Conservation (phyloP, 2,113 vertebrate species). For the Meles meles region DNA sequence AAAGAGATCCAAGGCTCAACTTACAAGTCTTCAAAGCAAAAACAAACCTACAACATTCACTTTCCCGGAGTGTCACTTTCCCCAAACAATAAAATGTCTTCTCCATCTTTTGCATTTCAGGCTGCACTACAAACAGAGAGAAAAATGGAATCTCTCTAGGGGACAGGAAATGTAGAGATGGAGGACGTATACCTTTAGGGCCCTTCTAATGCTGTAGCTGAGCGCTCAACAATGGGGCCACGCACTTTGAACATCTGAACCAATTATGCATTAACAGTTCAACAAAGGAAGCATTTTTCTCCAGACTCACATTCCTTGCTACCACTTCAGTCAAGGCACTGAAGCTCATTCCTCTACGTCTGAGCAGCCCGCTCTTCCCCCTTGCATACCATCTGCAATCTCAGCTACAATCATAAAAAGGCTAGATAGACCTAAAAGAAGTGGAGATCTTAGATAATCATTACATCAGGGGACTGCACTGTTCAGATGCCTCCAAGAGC, state of each 20-base stretch:
- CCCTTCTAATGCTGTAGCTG: neutral
- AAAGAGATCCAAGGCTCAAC: neutral
- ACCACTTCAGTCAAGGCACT: neutral
- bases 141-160: neutral
- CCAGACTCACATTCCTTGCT: neutral
- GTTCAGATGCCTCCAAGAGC: neutral
- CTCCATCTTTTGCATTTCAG: slow-evolving; percentile 27
- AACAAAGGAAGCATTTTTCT: neutral
- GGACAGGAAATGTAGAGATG: neutral
- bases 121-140: neutral
- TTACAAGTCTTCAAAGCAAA: neutral
- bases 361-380: neutral
- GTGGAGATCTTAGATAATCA: neutral
- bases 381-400: neutral
- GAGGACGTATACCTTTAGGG: neutral
- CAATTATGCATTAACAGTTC: neutral
- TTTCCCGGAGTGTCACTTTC: slow-evolving; percentile 8
- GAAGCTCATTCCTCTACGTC: neutral
- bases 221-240: neutral
- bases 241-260: neutral
- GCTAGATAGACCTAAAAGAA: neutral
- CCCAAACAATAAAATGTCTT: slow-evolving; percentile 20
- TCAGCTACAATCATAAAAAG: neutral
- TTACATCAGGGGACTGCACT: neutral
- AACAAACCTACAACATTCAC: slow-evolving; percentile 23